phyloP scores from a whole-genome alignment of 2,888 invertebrate genomes.

The Heterodera filipjevi region DNA sequence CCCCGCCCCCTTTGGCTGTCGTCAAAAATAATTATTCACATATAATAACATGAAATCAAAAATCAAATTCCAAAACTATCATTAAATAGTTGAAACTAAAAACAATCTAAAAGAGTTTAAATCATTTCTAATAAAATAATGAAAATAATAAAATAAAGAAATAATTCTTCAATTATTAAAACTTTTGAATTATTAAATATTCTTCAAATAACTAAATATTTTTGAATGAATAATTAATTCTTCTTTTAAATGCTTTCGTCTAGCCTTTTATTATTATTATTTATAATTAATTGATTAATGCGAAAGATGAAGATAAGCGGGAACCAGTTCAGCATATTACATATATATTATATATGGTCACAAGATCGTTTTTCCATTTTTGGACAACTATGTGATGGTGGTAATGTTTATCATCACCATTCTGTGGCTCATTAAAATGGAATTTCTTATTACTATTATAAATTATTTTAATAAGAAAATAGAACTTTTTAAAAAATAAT shows the following conservation, averaged over 20 bases:
- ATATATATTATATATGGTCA: no score
- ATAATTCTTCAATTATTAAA: no score
- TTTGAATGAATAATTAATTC: not conserved
- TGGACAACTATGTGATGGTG: not conserved
- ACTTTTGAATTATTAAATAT: no score
- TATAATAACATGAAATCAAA: no score
- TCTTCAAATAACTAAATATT: not conserved
- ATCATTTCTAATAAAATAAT: no score
- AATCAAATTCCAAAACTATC: no score
- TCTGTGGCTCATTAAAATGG: not conserved
- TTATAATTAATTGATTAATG: not conserved
- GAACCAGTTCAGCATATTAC: not conserved
- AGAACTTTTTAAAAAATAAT: not conserved
- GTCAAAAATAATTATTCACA: no score
- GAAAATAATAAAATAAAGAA: no score
- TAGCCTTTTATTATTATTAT: not conserved
- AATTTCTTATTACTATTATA: not conserved
- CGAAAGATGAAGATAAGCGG: not conserved
- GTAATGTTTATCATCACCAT: not conserved
- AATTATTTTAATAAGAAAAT: no score
- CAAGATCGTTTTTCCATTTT: slow-evolving; percentile 7
- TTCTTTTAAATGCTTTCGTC: not conserved
- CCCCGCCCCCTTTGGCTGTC: no score
- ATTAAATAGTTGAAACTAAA: no score
- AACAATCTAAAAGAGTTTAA: no score